Conservation (phyloP, 1,140 invertebrate species). For the Mamestra configurata region DNA sequence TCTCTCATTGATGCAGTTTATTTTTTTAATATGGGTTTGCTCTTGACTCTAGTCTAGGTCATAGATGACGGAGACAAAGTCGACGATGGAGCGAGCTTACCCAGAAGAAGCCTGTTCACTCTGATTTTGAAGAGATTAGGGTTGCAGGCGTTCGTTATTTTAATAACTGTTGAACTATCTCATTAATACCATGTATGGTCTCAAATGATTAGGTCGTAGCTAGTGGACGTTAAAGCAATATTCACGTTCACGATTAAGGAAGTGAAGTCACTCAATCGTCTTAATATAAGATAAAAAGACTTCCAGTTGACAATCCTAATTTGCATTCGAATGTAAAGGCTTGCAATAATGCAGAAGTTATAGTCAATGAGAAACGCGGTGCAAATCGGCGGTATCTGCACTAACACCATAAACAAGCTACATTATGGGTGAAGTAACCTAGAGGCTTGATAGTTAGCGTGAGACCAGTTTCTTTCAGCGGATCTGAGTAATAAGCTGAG, state of each 20-base stretch:
- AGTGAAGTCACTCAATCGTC: neutral
- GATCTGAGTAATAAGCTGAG: neutral
- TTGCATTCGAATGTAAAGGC: neutral
- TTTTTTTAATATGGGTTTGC: no score
- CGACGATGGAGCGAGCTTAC: no score
- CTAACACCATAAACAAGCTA: neutral
- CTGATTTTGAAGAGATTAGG: no score
- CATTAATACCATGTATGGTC: neutral
- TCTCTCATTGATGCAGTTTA: neutral
- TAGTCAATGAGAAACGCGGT: neutral
- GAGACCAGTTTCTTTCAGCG: constrained; percentile 10
- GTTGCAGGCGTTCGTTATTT: no score
- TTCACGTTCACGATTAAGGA: neutral
- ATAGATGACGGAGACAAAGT: no score
- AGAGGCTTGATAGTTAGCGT: neutral
- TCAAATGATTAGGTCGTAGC: neutral
- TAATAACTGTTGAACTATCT: neutral
- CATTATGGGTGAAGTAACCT: neutral
- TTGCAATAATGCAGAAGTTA: neutral
- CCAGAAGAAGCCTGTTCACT: no score
- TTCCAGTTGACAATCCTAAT: neutral
- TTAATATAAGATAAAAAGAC: neutral
- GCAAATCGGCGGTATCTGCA: neutral
- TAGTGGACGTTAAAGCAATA: neutral
- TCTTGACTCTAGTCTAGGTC: no score